These are phyloP conservation scores for Sterrhoptilus dennistouni DNA, from an alignment of 2,113 vertebrate species.

Conservation along the genomic window DNA sequence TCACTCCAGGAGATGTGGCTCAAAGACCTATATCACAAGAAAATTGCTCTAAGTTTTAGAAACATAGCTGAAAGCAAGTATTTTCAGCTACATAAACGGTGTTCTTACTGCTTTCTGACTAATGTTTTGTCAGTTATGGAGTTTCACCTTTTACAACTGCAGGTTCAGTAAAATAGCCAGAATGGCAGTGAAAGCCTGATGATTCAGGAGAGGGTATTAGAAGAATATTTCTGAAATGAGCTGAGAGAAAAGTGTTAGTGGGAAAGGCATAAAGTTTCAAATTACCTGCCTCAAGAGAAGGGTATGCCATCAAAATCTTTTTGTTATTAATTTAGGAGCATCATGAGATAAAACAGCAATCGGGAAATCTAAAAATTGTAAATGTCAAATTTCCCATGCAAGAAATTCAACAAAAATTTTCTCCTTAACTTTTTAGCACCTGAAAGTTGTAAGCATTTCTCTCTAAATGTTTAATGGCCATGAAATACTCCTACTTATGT, in stretches of 20 bases:
- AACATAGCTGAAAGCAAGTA: background rate
- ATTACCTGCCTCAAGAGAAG: background rate
- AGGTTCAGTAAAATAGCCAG: conserved; percentile 26
- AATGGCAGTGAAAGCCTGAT: background rate
- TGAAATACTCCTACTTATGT: background rate
- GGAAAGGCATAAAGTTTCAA: background rate
- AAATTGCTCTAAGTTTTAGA: background rate
- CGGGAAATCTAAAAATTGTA: background rate
- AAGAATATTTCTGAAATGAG: background rate
- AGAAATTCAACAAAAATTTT: background rate
- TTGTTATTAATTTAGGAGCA: background rate
- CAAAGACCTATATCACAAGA: background rate
- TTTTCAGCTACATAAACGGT: background rate
- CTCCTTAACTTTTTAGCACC: background rate
- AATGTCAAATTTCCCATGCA: background rate
- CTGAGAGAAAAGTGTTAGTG: background rate
- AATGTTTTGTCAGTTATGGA: conserved; percentile 27
- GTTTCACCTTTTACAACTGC: background rate
- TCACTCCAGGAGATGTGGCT: background rate
- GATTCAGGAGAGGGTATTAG: background rate
- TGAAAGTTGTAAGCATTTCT: background rate
- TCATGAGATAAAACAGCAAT: background rate
- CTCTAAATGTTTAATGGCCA: background rate
- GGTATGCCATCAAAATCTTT: background rate
- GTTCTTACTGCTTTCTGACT: conserved; percentile 48